phyloP scores from a whole-genome alignment of 2,888 invertebrate species.

The Cephalotes varians region DNA sequence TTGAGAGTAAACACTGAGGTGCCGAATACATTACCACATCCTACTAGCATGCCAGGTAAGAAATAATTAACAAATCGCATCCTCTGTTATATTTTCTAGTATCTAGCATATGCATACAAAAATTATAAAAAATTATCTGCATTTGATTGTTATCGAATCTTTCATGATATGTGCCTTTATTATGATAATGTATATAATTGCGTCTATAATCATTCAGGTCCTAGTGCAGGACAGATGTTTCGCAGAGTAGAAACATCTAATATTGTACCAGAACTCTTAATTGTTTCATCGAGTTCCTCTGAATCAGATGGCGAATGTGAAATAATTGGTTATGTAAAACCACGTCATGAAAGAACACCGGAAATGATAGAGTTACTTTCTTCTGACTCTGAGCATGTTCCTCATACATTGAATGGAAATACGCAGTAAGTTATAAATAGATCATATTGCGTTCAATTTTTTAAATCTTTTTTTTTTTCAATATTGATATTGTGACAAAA shows the following conservation, averaged over 20 bases:
- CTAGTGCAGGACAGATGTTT: conserved; percentile 78
- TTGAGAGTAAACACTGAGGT: conserved; percentile 69
- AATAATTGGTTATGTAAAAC: conserved; percentile 89
- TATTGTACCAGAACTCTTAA: conserved; percentile 75
- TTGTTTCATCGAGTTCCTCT: conserved; percentile 80
- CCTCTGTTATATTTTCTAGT: not conserved
- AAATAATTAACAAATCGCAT: not conserved
- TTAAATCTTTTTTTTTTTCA: not conserved
- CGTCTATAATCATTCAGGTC: conserved; percentile 69
- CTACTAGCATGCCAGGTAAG: conserved; percentile 77
- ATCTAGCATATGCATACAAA: not conserved
- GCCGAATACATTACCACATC: conserved; percentile 72
- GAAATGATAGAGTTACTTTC: conserved; percentile 88
- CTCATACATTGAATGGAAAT: conserved; percentile 54
- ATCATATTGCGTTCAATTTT: not conserved
- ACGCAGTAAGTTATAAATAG: conserved; percentile 57
- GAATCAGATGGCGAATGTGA: conserved; percentile 88
- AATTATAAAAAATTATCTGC: not conserved
- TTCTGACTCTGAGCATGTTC: conserved; percentile 84
- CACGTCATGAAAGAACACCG: conserved; percentile 89
- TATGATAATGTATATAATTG: not conserved
- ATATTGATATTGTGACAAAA: not conserved
- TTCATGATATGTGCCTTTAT: not conserved
- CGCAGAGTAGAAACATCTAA: conserved; percentile 65
- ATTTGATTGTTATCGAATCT: not conserved